phyloP scores from a whole-genome alignment of 2,113 vertebrate genomes.

The Rhynchopsitta pachyrhyncha region DNA sequence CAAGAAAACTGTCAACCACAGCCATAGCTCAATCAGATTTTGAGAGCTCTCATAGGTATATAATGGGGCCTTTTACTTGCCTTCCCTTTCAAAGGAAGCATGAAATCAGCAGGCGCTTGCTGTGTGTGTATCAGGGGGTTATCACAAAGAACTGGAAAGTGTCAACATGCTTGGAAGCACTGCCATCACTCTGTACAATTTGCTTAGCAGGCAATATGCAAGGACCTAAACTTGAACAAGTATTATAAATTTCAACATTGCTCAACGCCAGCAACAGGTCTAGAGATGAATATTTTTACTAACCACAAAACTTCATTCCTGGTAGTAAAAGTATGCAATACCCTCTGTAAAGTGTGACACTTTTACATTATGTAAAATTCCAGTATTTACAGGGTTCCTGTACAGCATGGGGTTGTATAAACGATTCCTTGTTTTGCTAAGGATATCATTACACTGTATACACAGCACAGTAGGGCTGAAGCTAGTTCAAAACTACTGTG shows the following conservation, averaged over 20 bases:
- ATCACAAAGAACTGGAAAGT: neutral
- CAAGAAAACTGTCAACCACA: neutral
- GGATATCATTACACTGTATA: conserved; percentile 35
- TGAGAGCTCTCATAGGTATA: neutral
- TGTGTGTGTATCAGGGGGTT: accelerated
- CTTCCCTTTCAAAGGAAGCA: neutral
- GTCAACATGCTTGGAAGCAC: neutral
- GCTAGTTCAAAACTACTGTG: conserved; percentile 25
- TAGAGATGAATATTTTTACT: neutral
- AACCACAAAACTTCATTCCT: conserved; percentile 20
- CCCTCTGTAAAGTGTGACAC: neutral
- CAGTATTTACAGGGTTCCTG: conserved; percentile 31
- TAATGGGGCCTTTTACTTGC: neutral
- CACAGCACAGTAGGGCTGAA: conserved; percentile 15
- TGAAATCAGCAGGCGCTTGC: neutral
- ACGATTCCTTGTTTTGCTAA: conserved; percentile 32
- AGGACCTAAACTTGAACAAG: neutral
- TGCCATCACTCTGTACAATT: neutral
- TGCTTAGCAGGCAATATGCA: neutral
- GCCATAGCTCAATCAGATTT: neutral
- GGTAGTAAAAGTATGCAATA: neutral
- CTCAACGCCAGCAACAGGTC: neutral
- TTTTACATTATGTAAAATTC: conserved; percentile 16
- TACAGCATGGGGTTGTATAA: conserved; percentile 36
- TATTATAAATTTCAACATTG: neutral